These are phyloP conservation scores for Agrilus cyanescens DNA, from an alignment of 2,888 invertebrate species.

Conservation along the genomic window DNA sequence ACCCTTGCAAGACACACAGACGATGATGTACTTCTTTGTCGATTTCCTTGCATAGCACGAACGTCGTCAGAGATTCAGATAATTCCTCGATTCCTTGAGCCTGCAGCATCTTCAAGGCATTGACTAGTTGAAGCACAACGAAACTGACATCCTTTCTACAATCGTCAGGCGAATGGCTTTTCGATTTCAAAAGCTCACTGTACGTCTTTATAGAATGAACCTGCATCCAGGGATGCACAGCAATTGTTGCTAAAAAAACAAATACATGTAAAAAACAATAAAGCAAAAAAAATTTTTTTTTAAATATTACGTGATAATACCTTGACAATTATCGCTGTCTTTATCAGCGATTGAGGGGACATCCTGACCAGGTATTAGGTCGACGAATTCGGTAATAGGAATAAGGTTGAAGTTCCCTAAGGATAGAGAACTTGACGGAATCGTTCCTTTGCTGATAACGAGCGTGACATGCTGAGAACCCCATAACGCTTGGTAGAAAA, in stretches of 20 bases:
- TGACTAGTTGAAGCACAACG: constrained; percentile 68
- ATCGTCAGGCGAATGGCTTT: constrained; percentile 31
- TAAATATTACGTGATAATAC: constrained; percentile 29
- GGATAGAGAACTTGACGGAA: constrained; percentile 38
- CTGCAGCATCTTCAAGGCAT: constrained; percentile 70
- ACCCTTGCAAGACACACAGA: constrained; percentile 68
- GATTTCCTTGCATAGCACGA: constrained; percentile 57
- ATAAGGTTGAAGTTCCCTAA: constrained; percentile 54
- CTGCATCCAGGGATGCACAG: constrained; percentile 61
- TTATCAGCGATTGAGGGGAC: constrained; percentile 40
- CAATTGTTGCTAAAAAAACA: constrained; percentile 63
- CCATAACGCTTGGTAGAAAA: constrained; percentile 70
- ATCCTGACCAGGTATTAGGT: constrained; percentile 59
- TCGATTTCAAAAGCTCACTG: constrained; percentile 48
- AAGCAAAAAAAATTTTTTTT: constrained; percentile 5
- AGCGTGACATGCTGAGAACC: constrained; percentile 57
- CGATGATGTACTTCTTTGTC: constrained; percentile 52
- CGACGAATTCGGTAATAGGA: constrained; percentile 72
- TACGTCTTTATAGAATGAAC: constrained; percentile 64
- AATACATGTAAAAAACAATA: constrained; percentile 6
- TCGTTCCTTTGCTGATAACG: constrained; percentile 52
- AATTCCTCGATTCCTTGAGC: constrained; percentile 74
- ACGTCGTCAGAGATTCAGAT: constrained; percentile 55
- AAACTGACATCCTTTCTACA: constrained; percentile 58
- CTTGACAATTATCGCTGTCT: constrained; percentile 54